These are phyloP conservation scores for Acrocephalus scirpaceus DNA, from an alignment of 2,797 vertebrate genomes.

Conservation along the genomic window DNA sequence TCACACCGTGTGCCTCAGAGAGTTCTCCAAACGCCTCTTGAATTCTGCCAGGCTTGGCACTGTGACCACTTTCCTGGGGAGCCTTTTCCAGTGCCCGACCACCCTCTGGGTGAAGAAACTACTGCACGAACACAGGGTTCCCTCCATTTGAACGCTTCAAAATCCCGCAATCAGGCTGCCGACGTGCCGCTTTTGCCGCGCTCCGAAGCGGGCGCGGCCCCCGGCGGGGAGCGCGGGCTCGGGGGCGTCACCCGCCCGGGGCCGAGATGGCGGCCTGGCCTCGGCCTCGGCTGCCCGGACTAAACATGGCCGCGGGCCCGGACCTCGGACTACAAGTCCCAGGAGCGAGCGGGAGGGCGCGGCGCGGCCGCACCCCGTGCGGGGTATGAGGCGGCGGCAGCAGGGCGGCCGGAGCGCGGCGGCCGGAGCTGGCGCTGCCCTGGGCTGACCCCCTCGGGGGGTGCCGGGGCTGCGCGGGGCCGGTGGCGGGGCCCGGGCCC, in stretches of 20 bases:
- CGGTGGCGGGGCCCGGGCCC: not conserved
- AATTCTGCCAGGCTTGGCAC: not conserved
- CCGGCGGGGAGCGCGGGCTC: not conserved
- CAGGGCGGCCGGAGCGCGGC: not conserved
- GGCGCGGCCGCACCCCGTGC: not conserved
- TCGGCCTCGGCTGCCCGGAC: not conserved
- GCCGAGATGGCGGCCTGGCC: not conserved
- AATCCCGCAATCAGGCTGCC: accelerated
- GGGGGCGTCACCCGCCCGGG: not conserved
- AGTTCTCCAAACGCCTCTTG: not conserved
- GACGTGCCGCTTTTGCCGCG: accelerated
- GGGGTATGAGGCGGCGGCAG: not conserved
- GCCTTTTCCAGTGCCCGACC: not conserved
- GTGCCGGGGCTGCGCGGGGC: not conserved
- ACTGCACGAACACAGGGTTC: accelerated
- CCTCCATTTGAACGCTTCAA: accelerated
- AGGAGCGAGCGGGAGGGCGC: not conserved
- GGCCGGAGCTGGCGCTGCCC: not conserved
- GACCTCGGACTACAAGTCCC: slow-evolving; percentile 46
- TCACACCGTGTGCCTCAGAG: not conserved
- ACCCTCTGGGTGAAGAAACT: not conserved
- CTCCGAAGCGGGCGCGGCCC: accelerated
- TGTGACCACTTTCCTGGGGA: not conserved
- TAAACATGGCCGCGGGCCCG: not conserved
- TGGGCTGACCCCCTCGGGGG: slow-evolving; percentile 28